phyloP scores from a whole-genome alignment of 2,888 invertebrate genomes.

The Caenorhabditis virilis region DNA sequence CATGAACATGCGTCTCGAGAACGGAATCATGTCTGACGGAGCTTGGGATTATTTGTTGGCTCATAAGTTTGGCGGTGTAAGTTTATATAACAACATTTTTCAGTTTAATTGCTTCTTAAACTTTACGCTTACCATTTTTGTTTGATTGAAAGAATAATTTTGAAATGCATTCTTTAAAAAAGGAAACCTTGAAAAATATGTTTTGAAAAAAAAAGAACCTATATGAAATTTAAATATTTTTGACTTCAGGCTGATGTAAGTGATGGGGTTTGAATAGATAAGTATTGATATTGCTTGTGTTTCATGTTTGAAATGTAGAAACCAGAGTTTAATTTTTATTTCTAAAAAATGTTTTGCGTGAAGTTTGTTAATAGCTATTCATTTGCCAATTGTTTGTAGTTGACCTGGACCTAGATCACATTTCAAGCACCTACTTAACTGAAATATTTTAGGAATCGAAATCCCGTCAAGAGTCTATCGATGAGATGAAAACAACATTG shows the following conservation, averaged over 20 bases:
- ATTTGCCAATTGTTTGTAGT: too few relatives aligned
- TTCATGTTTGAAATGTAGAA: too few relatives aligned
- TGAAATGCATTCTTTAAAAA: background rate
- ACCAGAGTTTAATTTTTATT: too few relatives aligned
- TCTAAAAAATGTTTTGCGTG: too few relatives aligned
- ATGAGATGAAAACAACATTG: constrained; percentile 61
- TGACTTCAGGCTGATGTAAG: constrained; percentile 33
- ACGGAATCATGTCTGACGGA: constrained; percentile 80
- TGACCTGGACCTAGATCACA: too few relatives aligned
- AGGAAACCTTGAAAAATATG: background rate
- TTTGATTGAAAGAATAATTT: too few relatives aligned
- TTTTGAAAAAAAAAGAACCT: background rate
- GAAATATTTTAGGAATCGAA: constrained; percentile 42
- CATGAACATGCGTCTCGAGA: constrained; percentile 82
- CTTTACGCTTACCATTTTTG: too few relatives aligned
- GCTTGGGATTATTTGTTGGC: constrained; percentile 86
- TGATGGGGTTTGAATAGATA: constrained; percentile 8
- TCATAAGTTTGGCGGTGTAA: constrained; percentile 89
- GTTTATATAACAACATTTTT: too few relatives aligned
- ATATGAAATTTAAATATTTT: background rate
- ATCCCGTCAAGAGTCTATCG: constrained; percentile 52
- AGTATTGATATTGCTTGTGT: constrained; percentile 5
- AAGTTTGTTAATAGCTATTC: too few relatives aligned
- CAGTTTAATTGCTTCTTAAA: too few relatives aligned
- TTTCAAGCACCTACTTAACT: too few relatives aligned